Conservation (phyloP, 2,797 vertebrate genomes). For the Coregonus ussuriensis region DNA sequence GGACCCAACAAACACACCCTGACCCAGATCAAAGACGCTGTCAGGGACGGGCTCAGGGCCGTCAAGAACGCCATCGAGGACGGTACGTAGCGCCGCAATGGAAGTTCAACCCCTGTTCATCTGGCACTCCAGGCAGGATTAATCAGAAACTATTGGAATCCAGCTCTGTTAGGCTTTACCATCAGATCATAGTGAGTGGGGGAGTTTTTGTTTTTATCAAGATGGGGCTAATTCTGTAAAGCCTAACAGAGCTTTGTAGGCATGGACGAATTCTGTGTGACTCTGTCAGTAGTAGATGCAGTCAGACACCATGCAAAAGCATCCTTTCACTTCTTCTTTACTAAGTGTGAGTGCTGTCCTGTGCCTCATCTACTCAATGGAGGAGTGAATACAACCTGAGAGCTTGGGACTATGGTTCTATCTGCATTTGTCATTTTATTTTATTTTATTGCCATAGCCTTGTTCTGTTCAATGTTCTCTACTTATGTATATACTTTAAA, state of each 20-base stretch:
- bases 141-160: background rate
- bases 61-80: slow-evolving; percentile 98
- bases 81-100: slow-evolving; percentile 68
- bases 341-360: slow-evolving; percentile 20
- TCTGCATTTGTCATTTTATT: too few relatives aligned
- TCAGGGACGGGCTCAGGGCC: slow-evolving; percentile 90
- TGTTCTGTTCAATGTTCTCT: too few relatives aligned
- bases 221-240: background rate
- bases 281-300: slow-evolving; percentile 54
- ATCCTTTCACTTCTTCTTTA: slow-evolving; percentile 47
- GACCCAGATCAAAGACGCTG: slow-evolving; percentile 94
- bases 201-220: background rate
- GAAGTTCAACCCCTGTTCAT: background rate
- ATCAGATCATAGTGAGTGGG: background rate
- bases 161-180: background rate
- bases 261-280: slow-evolving; percentile 57
- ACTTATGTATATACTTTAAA: too few relatives aligned
- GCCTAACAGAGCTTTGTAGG: slow-evolving; percentile 16
- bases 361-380: slow-evolving; percentile 22
- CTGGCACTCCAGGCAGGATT: background rate
- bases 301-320: slow-evolving; percentile 82
- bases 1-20: slow-evolving; percentile 97
- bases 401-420: too few relatives aligned
- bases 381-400: background rate
- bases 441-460: too few relatives aligned